phyloP scores from a whole-genome alignment of 1,140 invertebrate genomes.

The Pachypeltis micranthus region DNA sequence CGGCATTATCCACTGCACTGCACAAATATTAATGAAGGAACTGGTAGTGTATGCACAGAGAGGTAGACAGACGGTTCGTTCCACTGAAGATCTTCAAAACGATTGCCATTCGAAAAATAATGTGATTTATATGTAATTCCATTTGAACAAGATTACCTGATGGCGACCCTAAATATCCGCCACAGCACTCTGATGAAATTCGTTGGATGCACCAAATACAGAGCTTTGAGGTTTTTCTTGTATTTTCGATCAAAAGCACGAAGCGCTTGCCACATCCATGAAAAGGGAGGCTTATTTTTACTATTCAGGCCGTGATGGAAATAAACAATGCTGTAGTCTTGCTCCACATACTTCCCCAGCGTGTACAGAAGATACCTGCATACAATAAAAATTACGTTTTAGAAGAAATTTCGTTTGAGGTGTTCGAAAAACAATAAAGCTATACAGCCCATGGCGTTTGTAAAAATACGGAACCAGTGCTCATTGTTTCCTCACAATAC shows the following conservation, averaged over 20 bases:
- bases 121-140: background rate
- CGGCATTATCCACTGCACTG: no score
- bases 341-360: conserved; percentile 94
- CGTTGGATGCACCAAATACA: conserved; percentile 97
- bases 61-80: conserved; percentile 10
- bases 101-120: no score
- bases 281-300: conserved; percentile 90
- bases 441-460: no score
- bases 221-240: conserved; percentile 97
- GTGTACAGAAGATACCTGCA: conserved; percentile 91
- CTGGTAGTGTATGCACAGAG: background rate
- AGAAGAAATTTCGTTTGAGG: no score
- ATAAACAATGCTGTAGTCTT: conserved; percentile 98
- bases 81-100: background rate
- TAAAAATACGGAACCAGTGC: no score
- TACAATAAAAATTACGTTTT: conserved; percentile 31
- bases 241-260: conserved; percentile 97
- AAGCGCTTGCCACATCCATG: conserved; percentile 96
- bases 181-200: conserved; percentile 93
- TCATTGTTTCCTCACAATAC: no score
- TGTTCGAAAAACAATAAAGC: no score
- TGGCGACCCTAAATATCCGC: conserved; percentile 88
- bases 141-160: conserved; percentile 62
- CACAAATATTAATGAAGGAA: no score
- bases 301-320: conserved; percentile 95